Evolutionary conservation across 2,113 vertebrate genomes (phyloP).

Genomic region (Lepidothrix coronata): DNA sequence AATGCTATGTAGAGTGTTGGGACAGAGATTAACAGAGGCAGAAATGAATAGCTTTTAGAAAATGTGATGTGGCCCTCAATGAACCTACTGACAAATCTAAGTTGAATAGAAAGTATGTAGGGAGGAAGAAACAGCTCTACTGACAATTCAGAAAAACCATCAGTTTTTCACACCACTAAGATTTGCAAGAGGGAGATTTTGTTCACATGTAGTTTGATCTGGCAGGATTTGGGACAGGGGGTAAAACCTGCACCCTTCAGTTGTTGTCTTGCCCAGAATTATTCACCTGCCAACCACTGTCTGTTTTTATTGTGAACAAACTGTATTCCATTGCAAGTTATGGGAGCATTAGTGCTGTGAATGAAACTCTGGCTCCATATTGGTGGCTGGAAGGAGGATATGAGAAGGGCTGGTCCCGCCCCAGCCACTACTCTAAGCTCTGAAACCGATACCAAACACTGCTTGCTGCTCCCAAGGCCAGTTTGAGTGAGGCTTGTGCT

Average conservation of each 20-base stretch:
- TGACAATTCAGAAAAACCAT: background rate
- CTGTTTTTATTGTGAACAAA: background rate
- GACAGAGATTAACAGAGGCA: background rate
- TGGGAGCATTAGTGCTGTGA: background rate
- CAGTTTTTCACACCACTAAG: background rate
- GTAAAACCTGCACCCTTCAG: background rate
- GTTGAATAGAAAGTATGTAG: background rate
- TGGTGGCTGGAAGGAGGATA: background rate
- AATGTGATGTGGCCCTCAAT: background rate
- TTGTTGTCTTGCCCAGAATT: background rate
- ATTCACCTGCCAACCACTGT: background rate
- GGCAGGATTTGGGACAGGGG: background rate
- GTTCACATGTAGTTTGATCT: background rate
- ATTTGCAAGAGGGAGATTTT: background rate
- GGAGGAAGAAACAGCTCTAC: background rate
- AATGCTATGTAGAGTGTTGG: background rate
- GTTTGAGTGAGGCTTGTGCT: background rate
- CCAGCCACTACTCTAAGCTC: background rate
- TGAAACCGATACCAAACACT: background rate
- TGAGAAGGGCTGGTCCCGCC: background rate
- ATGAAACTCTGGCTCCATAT: background rate
- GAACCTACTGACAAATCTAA: background rate
- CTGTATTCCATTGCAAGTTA: background rate
- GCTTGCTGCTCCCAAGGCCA: background rate
- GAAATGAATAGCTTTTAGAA: background rate